These are phyloP conservation scores for Chanos chanos DNA, from an alignment of 2,797 vertebrate genomes.

Conservation along the genomic window DNA sequence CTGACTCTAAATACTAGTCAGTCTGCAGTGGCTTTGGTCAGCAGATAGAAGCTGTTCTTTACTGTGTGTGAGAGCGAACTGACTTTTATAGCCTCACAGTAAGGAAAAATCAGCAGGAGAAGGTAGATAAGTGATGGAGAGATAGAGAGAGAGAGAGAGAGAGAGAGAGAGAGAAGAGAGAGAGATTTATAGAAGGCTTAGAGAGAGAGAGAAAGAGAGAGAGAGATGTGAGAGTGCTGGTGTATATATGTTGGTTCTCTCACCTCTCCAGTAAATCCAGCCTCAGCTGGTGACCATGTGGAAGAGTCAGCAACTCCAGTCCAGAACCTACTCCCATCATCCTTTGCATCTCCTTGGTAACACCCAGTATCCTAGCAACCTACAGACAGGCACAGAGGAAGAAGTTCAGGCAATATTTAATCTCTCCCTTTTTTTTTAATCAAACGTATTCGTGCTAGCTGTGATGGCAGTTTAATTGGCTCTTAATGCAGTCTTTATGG, in stretches of 20 bases:
- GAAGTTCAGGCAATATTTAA: slow-evolving; percentile 23
- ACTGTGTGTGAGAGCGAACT: too few species aligned
- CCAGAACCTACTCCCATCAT: slow-evolving; percentile 97
- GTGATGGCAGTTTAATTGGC: slow-evolving; percentile 30
- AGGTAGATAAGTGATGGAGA: background rate
- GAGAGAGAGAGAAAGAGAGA: background rate
- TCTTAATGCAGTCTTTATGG: slow-evolving; percentile 28
- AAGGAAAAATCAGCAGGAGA: slow-evolving; percentile 78
- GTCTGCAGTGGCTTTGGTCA: too few species aligned
- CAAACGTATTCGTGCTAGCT: slow-evolving; percentile 25
- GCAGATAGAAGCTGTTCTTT: too few species aligned
- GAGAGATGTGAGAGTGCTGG: background rate
- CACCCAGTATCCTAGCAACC: slow-evolving; percentile 94
- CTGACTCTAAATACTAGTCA: too few species aligned
- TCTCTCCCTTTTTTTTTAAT: slow-evolving; percentile 9
- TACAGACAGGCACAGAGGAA: slow-evolving; percentile 60
- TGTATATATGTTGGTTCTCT: slow-evolving; percentile 10
- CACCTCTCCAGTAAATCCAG: slow-evolving; percentile 96
- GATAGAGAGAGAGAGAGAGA: background rate
- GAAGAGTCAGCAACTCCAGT: slow-evolving; percentile 93
- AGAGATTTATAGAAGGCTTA: background rate
- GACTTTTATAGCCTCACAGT: too few species aligned
- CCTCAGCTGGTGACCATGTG: slow-evolving; percentile 94
- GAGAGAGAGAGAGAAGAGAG: accelerated
- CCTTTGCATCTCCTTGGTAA: slow-evolving; percentile 87